Evolutionary conservation across 2,113 vertebrate genomes (phyloP), one percentile per base, ranked within the genome.

Genomic region (Nematolebias whitei): DNA sequence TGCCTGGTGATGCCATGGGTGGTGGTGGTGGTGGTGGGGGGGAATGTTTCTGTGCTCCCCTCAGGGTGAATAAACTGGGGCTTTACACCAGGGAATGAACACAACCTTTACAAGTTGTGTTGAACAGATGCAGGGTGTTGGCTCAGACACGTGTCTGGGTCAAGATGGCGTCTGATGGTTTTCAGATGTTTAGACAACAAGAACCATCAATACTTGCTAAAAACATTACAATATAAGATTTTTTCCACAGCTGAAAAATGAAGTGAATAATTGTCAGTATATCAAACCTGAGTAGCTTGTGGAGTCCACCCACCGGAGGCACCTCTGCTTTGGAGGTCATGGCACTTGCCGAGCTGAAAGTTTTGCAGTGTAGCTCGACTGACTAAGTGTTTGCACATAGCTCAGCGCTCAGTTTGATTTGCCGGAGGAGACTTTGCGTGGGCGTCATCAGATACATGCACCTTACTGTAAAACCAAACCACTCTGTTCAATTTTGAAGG

Each of bases 61-160:
- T 47, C 14, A 50, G 72, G 58, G 79, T 71, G 65, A 55, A 80
- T 74, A 71, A 80, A 79, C 39, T 69, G 58, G 70, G 51, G 49
- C 77, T 86, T 83, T 73, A 78, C 75, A 67, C 43, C 15, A 15
- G 62, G 43, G 43, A 77, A 60, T 48, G 57, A 43, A 71, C 47
- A 49, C 51, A 57, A 47, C 73, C 18, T 69, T 65, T 43, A 54
- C 12, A 55, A 51, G 38, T 67, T 84, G 78, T 80, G 82, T 76
- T 50, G 50, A 64, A 78, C 39, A 24, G 48, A 68, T 13, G 29
- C 38, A 18, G 40, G 43, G 65, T 49, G 49, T 59, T 49, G 19
- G 54, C 41, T 49, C 55, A 67, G 61, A 35, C 43, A 35, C 60
- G 64, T 45, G 69, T 47, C 38, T 16, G 47, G 48, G 61, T 74